Evolutionary conservation across 2,797 vertebrate species (phyloP).

Genomic region (Mus caroli): DNA sequence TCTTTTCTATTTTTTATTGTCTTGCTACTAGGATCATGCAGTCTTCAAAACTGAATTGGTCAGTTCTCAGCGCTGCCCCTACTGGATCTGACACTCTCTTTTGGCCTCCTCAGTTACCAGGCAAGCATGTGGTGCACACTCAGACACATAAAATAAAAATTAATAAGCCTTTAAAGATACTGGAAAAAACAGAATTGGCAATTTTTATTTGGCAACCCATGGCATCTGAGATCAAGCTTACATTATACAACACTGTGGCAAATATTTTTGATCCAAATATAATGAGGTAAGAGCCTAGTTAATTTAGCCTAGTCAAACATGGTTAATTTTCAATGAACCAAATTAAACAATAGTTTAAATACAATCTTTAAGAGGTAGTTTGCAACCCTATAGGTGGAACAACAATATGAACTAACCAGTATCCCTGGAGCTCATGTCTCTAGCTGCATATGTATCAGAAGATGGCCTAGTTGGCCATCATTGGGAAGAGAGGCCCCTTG

Average conservation of each 20-base stretch:
- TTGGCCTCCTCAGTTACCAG: neutral
- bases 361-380: neutral
- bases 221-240: neutral
- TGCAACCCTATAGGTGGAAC: too few species aligned
- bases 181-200: neutral
- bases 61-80: neutral
- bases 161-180: neutral
- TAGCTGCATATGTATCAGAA: too few species aligned
- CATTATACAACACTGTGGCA: neutral
- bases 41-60: neutral
- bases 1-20: neutral
- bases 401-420: too few species aligned
- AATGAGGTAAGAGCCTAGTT: neutral
- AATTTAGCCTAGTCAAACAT: neutral
- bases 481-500: too few species aligned
- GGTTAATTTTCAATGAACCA: neutral
- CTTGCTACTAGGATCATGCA: neutral
- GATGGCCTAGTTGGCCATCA: too few species aligned
- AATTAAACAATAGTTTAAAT: neutral
- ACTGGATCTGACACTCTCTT: neutral
- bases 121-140: neutral
- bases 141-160: neutral
- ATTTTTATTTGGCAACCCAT: neutral
- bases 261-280: neutral
- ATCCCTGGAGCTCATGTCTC: too few species aligned